These are phyloP conservation scores for Paraescarpia echinospica DNA, from an alignment of 1,140 invertebrate species.

Conservation along the genomic window DNA sequence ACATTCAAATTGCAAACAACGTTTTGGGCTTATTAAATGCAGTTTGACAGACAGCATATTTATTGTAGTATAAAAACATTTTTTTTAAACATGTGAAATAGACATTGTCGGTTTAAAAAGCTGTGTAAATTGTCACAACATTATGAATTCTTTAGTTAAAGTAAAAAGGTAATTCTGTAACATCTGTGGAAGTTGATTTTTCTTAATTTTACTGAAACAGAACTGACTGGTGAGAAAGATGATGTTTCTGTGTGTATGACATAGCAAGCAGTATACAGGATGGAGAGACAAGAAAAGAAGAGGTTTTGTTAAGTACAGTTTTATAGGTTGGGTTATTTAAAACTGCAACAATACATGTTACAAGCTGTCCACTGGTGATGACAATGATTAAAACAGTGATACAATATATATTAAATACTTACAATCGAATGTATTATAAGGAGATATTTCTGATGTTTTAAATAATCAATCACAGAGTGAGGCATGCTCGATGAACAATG, in stretches of 20 bases:
- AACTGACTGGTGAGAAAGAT: not conserved
- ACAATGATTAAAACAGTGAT: not conserved
- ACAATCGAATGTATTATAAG: not conserved
- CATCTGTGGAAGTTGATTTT: not conserved
- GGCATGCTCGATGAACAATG: not conserved
- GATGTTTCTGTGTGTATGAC: not conserved
- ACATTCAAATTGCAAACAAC: too few species aligned
- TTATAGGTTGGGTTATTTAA: not conserved
- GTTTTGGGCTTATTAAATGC: too few species aligned
- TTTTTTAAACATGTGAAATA: too few species aligned
- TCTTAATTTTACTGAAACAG: not conserved
- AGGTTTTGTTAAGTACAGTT: not conserved
- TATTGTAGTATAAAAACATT: too few species aligned
- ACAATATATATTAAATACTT: not conserved
- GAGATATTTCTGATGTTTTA: not conserved
- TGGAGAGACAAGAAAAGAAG: not conserved
- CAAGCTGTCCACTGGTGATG: not conserved
- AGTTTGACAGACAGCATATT: too few species aligned
- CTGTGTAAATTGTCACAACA: not conserved
- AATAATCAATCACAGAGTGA: not conserved
- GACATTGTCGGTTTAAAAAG: too few species aligned
- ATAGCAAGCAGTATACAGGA: not conserved
- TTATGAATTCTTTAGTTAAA: not conserved
- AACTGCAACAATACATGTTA: not conserved
- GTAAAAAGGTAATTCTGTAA: not conserved